Evolutionary conservation across 2,797 vertebrate genomes (phyloP), one percentile per base, ranked within the genome.

Genomic region (Typhlichthys subterraneus): DNA sequence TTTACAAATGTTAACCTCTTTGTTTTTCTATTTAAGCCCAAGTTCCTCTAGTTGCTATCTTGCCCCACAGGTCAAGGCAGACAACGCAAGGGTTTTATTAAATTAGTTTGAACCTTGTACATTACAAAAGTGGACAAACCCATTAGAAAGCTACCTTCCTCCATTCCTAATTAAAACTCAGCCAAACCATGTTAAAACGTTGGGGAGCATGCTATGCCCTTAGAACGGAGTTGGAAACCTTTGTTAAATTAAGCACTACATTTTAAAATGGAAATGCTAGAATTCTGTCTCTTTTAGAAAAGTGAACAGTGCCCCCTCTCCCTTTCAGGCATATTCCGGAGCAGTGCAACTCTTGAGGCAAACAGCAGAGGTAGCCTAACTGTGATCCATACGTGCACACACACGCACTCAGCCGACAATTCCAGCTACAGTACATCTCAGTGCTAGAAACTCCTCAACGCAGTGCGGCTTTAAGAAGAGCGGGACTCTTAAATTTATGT

Each of bases 281-380:
- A 81, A 76, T 65, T 57, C 67, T 65, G 57, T 70, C 82, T 86
- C 68, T 57, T 84, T 10, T 91, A 73, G 54, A 72, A 87, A 87
- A 90, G 91, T 87, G 89, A 93, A 93, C 89, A 93, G 76, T 93
- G 91, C 90, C 85, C 92, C 91, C 87, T 91, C 80, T 82, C 83
- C 82, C 78, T 89, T 70, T 77, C 88, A 91, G 84, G 81, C 77
- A 60, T 75, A 73, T 73, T 68, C 71, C 80, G 75, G 72, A 82
- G 70, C 54, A 76, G 46, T 47, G 63, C 53, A 61, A 63, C 69
- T 59, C 69, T 72, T 78, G 14, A n/a, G n/a, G 10, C 31, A 81
- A 76, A 77, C 63, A 78, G 71, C 79, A 75, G 69, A 81, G 73
- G 63, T 42, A 42, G 38, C 38, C 38, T 75, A 59, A 73, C 69